Evolutionary conservation across 1,140 invertebrate species (phyloP).

Genomic region (Rhopalosiphum padi): DNA sequence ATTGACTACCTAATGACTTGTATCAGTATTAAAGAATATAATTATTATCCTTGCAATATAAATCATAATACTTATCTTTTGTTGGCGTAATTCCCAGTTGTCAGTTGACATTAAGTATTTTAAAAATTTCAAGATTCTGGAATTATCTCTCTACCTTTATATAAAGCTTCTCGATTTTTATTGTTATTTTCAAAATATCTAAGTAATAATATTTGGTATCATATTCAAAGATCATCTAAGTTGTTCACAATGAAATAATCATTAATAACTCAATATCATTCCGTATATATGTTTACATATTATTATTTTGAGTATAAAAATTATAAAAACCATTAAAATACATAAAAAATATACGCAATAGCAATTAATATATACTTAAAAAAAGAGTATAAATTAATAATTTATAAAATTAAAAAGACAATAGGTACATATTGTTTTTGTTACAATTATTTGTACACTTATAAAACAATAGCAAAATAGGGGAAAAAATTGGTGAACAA

Average conservation of each 20-base stretch:
- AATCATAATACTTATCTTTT: not conserved
- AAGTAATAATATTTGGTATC: not conserved
- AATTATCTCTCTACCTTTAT: not conserved
- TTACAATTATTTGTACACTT: not conserved
- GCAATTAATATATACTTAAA: not conserved
- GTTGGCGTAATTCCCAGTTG: not conserved
- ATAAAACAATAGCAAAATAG: not conserved
- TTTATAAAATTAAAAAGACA: not conserved
- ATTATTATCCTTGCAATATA: not conserved
- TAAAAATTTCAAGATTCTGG: not conserved
- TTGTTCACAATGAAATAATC: not conserved
- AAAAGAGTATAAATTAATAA: not conserved
- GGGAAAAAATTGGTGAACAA: too few relatives aligned
- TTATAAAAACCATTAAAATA: not conserved
- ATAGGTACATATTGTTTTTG: too few relatives aligned
- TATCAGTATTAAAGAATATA: not conserved
- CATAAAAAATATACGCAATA: not conserved
- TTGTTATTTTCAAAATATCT: not conserved
- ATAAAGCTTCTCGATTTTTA: not conserved
- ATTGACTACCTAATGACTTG: not conserved
- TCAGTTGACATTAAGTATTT: not conserved
- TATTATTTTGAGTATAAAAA: too few relatives aligned
- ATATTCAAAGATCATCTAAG: not conserved
- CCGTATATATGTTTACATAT: not conserved
- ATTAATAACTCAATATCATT: not conserved